Evolutionary conservation across 2,888 invertebrate species (phyloP).

Genomic region (Cephus spinipes): DNA sequence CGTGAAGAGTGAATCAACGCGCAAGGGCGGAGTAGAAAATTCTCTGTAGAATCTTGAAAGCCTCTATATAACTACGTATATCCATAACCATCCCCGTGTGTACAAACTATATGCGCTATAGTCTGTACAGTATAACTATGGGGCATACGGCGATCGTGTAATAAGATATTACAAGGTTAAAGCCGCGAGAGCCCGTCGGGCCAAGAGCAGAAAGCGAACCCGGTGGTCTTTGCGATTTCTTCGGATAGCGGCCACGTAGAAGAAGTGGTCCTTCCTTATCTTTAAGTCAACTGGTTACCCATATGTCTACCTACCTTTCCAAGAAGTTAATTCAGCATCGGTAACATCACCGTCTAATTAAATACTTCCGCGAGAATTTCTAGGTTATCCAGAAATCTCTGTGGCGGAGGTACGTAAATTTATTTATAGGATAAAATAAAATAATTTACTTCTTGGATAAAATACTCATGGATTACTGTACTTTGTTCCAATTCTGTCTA

Average conservation of each 20-base stretch:
- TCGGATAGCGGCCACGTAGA: background rate
- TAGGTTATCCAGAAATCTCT: background rate
- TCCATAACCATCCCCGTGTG: background rate
- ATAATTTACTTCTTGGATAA: background rate
- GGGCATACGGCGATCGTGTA: conserved; percentile 50
- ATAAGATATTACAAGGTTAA: conserved; percentile 53
- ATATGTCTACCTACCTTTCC: background rate
- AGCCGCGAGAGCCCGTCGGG: conserved; percentile 47
- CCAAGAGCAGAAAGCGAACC: conserved; percentile 34
- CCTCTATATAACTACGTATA: background rate
- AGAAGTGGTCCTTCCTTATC: background rate
- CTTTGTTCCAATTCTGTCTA: background rate
- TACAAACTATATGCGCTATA: background rate
- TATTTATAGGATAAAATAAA: background rate
- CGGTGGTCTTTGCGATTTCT: conserved; percentile 39
- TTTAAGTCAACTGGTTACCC: background rate
- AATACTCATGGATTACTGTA: background rate
- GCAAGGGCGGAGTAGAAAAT: conserved; percentile 26
- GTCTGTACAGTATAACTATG: conserved; percentile 2
- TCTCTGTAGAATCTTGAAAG: conserved; percentile 11
- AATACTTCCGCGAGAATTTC: background rate
- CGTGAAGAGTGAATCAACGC: conserved; percentile 17
- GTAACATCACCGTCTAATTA: background rate
- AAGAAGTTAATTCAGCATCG: background rate
- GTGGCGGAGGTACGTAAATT: background rate